Evolutionary conservation across 1,140 invertebrate species (phyloP).

Genomic region (Asobara japonica): DNA sequence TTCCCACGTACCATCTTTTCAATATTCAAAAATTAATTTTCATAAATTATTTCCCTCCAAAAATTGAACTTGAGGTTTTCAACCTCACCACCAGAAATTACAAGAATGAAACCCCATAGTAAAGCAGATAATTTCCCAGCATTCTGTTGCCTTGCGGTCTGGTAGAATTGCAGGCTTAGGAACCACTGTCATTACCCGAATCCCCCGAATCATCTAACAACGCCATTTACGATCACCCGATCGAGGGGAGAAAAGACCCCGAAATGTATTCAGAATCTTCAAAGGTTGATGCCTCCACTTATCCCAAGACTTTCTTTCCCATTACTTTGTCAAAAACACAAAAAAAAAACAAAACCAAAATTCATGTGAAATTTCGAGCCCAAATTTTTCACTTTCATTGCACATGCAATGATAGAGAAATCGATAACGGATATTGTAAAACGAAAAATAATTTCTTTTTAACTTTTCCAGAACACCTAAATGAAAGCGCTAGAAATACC

Average conservation of each 20-base stretch:
- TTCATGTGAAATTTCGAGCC: no score
- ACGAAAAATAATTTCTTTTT: no score
- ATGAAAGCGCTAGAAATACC: no score
- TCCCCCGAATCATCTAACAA: conserved; percentile 9
- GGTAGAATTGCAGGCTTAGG: conserved; percentile 26
- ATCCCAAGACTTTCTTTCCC: neutral
- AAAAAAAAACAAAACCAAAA: no score
- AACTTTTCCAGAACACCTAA: no score
- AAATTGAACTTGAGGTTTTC: conserved; percentile 13
- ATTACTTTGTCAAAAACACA: neutral
- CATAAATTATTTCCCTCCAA: neutral
- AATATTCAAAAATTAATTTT: no score
- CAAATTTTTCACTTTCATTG: no score
- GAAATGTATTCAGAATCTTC: conserved; percentile 8
- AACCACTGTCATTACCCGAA: conserved; percentile 1
- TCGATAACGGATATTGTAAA: no score
- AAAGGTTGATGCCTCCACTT: neutral
- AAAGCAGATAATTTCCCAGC: conserved; percentile 27
- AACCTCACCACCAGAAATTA: conserved; percentile 2
- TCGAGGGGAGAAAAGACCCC: neutral
- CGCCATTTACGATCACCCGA: conserved; percentile 14
- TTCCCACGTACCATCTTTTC: no score
- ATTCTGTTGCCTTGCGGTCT: neutral
- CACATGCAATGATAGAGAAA: no score
- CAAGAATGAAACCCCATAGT: neutral